Evolutionary conservation across 2,888 invertebrate species (phyloP).

Genomic region (Neoscelio sp.): DNA sequence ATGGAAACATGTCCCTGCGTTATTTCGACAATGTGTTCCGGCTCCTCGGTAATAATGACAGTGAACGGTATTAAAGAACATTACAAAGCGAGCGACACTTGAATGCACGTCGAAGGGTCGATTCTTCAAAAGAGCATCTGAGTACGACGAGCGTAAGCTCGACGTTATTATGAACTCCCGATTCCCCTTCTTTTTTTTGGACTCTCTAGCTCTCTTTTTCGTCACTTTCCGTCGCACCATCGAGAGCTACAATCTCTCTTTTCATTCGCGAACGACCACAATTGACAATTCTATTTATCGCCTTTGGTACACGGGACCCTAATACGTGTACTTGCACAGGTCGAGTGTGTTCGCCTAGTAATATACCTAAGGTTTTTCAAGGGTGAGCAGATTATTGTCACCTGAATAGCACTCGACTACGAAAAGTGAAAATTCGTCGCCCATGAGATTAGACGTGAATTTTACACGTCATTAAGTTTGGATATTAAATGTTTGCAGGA

Average conservation of each 20-base stretch:
- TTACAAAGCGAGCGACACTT: constrained; percentile 81
- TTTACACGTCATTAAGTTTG: constrained; percentile 61
- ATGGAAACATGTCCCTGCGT: constrained; percentile 71
- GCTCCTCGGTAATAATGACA: constrained; percentile 79
- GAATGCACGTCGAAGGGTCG: constrained; percentile 79
- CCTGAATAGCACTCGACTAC: constrained; percentile 62
- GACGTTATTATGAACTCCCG: constrained; percentile 79
- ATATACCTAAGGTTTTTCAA: constrained; percentile 66
- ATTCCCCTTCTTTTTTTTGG: constrained; percentile 36
- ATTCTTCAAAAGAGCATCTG: constrained; percentile 80
- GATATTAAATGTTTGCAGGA: constrained; percentile 34
- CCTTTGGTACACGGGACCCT: constrained; percentile 64
- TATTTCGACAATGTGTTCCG: constrained; percentile 79
- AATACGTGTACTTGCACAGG: constrained; percentile 63
- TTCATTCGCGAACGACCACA: constrained; percentile 67
- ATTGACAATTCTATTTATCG: constrained; percentile 70
- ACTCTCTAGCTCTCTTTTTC: constrained; percentile 35
- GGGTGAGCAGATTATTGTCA: constrained; percentile 66
- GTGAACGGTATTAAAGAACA: constrained; percentile 79
- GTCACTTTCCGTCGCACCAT: constrained; percentile 67
- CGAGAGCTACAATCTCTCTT: constrained; percentile 69
- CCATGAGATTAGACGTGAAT: constrained; percentile 43
- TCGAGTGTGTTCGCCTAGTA: constrained; percentile 65
- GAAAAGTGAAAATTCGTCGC: constrained; percentile 61
- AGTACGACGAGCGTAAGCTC: constrained; percentile 73